phyloP scores from a whole-genome alignment of 2,113 vertebrate genomes.

The Corydoras sp. region DNA sequence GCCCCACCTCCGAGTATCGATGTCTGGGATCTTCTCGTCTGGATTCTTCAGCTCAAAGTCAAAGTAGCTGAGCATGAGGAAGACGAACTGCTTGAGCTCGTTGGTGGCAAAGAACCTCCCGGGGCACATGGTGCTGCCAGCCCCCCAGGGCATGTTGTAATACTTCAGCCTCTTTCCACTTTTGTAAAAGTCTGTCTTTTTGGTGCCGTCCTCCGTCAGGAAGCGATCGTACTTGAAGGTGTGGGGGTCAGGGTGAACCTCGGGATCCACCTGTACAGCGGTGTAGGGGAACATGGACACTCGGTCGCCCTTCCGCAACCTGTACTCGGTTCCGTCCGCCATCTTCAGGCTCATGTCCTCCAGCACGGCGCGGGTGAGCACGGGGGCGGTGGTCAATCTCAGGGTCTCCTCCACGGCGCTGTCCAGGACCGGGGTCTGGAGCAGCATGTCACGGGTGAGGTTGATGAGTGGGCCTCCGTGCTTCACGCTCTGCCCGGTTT shows the following conservation, averaged over 20 bases:
- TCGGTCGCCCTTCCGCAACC: constrained; percentile 73
- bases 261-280: constrained; percentile 76
- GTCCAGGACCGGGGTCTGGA: constrained; percentile 73
- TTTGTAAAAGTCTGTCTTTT: constrained; percentile 81
- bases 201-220: constrained; percentile 68
- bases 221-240: constrained; percentile 80
- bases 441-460: constrained; percentile 67
- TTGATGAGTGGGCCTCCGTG: constrained; percentile 53
- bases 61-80: constrained; percentile 78
- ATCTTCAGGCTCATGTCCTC: constrained; percentile 65
- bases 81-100: constrained; percentile 84
- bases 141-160: constrained; percentile 87
- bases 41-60: constrained; percentile 77
- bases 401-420: constrained; percentile 85
- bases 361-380: constrained; percentile 69
- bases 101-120: constrained; percentile 81
- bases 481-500: constrained; percentile 58
- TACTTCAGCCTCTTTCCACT: constrained; percentile 77
- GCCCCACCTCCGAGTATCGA: constrained; percentile 75
- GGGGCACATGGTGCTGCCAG: constrained; percentile 77
- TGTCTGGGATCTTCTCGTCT: constrained; percentile 63
- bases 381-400: constrained; percentile 65
- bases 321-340: constrained; percentile 59
- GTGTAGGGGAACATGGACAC: constrained; percentile 77
- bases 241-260: constrained; percentile 76